Evolutionary conservation across 1,140 invertebrate genomes (phyloP), one percentile per base, ranked within the genome.

Genomic region (Gyrodactylus bullatarudis): DNA sequence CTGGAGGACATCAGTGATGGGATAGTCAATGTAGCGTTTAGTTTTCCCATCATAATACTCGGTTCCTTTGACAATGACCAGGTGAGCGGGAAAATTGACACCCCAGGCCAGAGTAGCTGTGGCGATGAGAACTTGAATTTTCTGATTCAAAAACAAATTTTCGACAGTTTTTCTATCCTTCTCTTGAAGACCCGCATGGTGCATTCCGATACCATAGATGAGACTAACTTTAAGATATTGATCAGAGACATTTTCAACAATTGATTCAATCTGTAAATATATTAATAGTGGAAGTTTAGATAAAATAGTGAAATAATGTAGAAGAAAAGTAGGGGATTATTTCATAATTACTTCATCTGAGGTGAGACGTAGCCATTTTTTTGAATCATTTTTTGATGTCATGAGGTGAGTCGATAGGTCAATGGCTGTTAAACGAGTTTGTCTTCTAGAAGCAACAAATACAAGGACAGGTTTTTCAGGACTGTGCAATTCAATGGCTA

Each of bases 21-120:
- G 95, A 87, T 98, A 98, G 77, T 99, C 94, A 0, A 97, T 89
- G 80, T 99, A 99, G 77, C 91, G 86, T 78, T 91, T 88, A 1
- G 86, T 85, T 79, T 97, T 96, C 8, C 91, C 93, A 81, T 99
- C 94, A 80, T 87, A 99, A 81, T 93, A 99, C 81, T 99, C 95
- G 0, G 95, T 98, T 72, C 81, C 81, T 75, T 82, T 82, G 24
- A 82, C 77, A 72, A 82, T 77, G 0, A 92, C 89, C 22, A 92
- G 80, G 81, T 91, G 88, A 23, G 94, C 93, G 0, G 94, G 94
- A 76, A 97, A 89, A 82, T 98, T 98, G 0, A 98, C 92, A 71
- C 94, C 95, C 94, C 94, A 99, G 0, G 94, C 94, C 26, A 98
- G 80, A 0, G 94, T 99, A 2, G 91, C 88, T 0, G 94, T 98